phyloP scores from a whole-genome alignment of 1,140 invertebrate genomes.

The Ostrea edulis region DNA sequence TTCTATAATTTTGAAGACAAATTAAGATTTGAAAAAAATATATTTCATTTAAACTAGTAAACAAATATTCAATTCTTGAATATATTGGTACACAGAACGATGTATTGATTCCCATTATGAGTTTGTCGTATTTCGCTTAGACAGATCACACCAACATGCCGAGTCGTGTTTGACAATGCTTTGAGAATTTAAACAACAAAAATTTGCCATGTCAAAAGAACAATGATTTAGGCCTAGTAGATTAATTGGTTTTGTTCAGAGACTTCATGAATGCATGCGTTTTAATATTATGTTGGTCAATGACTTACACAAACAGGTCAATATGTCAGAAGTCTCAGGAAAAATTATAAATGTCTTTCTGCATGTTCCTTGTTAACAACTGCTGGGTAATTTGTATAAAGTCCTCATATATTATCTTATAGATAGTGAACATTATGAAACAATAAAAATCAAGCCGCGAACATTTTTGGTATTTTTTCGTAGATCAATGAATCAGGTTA shows the following conservation, averaged over 20 bases:
- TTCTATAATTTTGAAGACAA: too few species aligned
- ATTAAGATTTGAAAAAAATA: not conserved
- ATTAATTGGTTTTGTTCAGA: slow-evolving; percentile 15
- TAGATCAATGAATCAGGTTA: too few species aligned
- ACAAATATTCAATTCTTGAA: too few species aligned
- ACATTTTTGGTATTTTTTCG: too few species aligned
- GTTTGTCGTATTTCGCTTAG: not conserved
- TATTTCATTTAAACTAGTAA: too few species aligned
- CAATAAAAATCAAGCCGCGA: too few species aligned
- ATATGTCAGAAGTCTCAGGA: not conserved
- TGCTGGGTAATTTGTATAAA: too few species aligned
- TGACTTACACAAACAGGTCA: not conserved
- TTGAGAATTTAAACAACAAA: not conserved
- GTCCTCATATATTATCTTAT: too few species aligned
- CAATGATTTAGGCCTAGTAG: not conserved
- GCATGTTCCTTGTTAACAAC: too few species aligned
- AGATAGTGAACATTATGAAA: too few species aligned
- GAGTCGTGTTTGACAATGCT: not conserved
- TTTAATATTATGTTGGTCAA: slow-evolving; percentile 23
- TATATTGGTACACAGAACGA: not conserved
- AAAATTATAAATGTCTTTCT: not conserved
- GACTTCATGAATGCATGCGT: not conserved
- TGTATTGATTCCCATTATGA: not conserved
- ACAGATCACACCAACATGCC: not conserved
- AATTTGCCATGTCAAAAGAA: slow-evolving; percentile 17